phyloP scores from a whole-genome alignment of 2,797 vertebrate genomes.

The Diplodus puntazzo region DNA sequence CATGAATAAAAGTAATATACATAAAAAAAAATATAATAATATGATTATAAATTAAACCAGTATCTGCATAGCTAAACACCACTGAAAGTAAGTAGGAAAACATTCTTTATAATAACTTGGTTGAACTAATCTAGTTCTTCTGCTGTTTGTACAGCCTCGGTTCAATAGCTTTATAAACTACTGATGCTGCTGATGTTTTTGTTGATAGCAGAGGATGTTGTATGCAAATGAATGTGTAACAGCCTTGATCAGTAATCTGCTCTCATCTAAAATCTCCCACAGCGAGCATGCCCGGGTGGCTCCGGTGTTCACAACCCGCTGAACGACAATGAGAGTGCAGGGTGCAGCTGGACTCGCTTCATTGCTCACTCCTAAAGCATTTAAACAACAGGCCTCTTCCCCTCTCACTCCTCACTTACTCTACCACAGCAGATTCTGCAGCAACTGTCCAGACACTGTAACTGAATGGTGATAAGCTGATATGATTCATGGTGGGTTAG shows the following conservation, averaged over 20 bases:
- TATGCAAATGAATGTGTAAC: conserved; percentile 13
- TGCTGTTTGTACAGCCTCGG: background rate
- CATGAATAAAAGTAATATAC: no score
- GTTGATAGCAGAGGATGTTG: background rate
- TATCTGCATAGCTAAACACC: no score
- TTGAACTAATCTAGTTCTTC: background rate
- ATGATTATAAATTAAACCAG: no score
- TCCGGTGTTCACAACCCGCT: conserved; percentile 42
- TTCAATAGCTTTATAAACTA: background rate
- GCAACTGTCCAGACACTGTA: conserved; percentile 37
- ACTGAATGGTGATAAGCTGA: conserved; percentile 48
- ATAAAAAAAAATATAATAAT: no score
- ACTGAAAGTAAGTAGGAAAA: no score
- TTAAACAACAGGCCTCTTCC: conserved; percentile 19
- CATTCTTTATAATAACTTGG: background rate
- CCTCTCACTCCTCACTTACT: conserved; percentile 25
- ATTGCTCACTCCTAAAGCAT: conserved; percentile 7
- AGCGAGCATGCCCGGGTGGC: conserved; percentile 17
- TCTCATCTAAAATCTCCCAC: conserved; percentile 48
- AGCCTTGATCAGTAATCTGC: background rate
- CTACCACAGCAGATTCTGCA: conserved; percentile 40
- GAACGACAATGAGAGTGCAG: conserved; percentile 50
- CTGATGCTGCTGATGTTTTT: conserved; percentile 7
- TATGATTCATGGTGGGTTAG: conserved; percentile 55
- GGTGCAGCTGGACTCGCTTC: conserved; percentile 26